A percentile compares a stretch with the other conserved stretches of the same genome.
Conservation (phyloP, 2,113 vertebrate genomes). For the Mus spicilegus region DNA sequence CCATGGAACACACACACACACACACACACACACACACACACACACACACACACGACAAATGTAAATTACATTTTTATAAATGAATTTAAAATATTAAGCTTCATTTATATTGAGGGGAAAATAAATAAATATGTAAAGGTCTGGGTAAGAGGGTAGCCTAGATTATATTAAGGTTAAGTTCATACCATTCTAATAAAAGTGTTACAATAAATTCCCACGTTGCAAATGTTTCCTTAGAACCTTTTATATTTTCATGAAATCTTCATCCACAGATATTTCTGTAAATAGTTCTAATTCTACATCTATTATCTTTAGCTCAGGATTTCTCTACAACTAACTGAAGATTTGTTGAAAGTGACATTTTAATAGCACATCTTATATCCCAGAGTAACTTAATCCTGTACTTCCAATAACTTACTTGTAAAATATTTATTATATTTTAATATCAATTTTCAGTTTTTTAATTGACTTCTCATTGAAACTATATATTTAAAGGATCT, state of each 20-base stretch:
- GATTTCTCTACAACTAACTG: conserved; percentile 14
- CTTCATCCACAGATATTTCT: conserved; percentile 27
- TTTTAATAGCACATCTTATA: neutral
- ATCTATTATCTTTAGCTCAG: neutral
- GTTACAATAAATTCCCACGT: neutral
- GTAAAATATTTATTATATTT: conserved; percentile 32
- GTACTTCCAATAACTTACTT: conserved; percentile 11
- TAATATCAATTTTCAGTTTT: neutral
- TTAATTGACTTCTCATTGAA: conserved; percentile 59
- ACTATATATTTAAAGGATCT: conserved; percentile 19
- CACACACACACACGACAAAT: neutral
- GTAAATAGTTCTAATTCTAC: neutral
- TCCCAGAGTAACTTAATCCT: neutral
- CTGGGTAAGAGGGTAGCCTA: neutral
- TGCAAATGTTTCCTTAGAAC: neutral
- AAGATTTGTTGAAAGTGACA: neutral
- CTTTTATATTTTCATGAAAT: conserved; percentile 21
- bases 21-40: neutral
- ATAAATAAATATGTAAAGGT: conserved; percentile 23
- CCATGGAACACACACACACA: neutral
- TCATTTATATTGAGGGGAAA: neutral
- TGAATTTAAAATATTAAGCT: neutral
- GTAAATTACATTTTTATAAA: neutral
- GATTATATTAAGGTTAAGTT: neutral
- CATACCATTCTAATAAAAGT: neutral